A percentile compares a stretch with the other conserved stretches of the same genome.
Conservation (phyloP, 2,113 vertebrate species). For the Carassius carassius region DNA sequence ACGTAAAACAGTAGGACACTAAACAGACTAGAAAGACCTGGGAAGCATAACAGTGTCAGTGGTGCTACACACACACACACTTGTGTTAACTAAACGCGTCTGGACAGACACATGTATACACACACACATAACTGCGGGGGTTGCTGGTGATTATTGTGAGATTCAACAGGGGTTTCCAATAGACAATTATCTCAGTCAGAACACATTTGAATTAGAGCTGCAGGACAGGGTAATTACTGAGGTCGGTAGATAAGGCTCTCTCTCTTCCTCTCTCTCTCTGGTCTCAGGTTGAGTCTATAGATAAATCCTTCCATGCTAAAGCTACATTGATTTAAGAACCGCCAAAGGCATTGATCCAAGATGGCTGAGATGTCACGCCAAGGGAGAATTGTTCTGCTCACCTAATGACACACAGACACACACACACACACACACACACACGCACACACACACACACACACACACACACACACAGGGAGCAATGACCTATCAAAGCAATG, state of each 20-base stretch:
- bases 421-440: neutral
- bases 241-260: constrained; percentile 69
- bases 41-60: constrained; percentile 20
- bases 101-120: constrained; percentile 33
- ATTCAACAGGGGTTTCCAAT: constrained; percentile 67
- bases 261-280: constrained; percentile 34
- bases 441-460: constrained; percentile 9
- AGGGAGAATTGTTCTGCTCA: constrained; percentile 56
- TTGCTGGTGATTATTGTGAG: constrained; percentile 58
- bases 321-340: constrained; percentile 74
- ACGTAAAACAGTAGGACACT: constrained; percentile 62
- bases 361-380: constrained; percentile 69
- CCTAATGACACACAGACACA: constrained; percentile 67
- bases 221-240: constrained; percentile 73
- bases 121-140: constrained; percentile 23
- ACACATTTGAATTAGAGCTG: constrained; percentile 75
- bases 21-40: constrained; percentile 16
- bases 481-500: constrained; percentile 32
- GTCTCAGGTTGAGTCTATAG: constrained; percentile 65
- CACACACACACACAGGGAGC: neutral
- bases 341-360: constrained; percentile 76
- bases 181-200: constrained; percentile 74
- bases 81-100: constrained; percentile 19
- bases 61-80: neutral
- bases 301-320: constrained; percentile 75